Conservation (phyloP, 2,113 vertebrate species). For the Synodontis membranacea region DNA sequence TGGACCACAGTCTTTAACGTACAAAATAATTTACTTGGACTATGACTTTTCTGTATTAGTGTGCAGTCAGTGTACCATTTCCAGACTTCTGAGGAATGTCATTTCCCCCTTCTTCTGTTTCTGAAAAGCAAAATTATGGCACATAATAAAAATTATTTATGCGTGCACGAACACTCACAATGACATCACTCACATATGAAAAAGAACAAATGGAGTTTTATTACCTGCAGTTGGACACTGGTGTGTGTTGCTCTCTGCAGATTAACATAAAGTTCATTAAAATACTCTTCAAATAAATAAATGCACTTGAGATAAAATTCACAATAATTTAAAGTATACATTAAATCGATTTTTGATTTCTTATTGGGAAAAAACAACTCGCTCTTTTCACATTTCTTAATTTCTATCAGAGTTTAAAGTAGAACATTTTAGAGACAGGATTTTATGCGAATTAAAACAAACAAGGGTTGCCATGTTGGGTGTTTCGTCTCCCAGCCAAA, state of each 20-base stretch:
- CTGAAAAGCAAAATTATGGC: neutral
- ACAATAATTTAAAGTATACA: neutral
- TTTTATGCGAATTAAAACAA: neutral
- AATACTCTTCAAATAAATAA: neutral
- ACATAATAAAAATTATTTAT: neutral
- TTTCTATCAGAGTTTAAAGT: no score
- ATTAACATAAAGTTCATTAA: neutral
- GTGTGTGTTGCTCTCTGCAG: slow-evolving; percentile 14
- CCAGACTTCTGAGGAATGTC: neutral
- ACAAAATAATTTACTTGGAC: neutral
- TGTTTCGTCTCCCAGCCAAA: neutral
- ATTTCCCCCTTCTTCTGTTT: neutral
- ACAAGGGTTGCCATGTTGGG: neutral
- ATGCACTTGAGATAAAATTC: neutral
- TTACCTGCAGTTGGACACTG: slow-evolving; percentile 10
- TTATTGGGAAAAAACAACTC: no score
- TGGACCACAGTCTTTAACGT: neutral
- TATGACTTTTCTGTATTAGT: neutral
- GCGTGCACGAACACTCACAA: neutral
- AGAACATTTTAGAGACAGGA: neutral
- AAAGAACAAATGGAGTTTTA: neutral
- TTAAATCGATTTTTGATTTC: neutral
- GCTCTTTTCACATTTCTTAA: no score
- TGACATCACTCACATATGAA: neutral
- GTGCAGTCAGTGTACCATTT: neutral